Evolutionary conservation across 2,797 vertebrate species (phyloP).

Genomic region (Micromesistius poutassou): DNA sequence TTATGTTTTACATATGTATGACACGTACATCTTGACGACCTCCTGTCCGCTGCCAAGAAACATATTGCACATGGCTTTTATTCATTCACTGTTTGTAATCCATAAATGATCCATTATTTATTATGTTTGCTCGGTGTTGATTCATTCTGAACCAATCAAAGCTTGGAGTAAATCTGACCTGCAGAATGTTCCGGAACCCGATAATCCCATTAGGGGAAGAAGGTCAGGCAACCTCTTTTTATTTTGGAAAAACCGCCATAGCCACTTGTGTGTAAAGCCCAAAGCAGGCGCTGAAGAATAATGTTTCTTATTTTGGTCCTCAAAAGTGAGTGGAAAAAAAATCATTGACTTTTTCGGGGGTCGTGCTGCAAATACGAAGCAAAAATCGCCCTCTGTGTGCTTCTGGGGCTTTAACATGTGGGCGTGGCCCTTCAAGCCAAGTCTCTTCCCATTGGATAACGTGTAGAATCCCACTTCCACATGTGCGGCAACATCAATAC

Average conservation of each 20-base stretch:
- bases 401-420: no score
- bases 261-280: background rate
- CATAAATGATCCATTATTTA: constrained; percentile 1
- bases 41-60: no score
- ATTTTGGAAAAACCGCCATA: background rate
- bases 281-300: background rate
- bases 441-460: no score
- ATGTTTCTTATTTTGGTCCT: background rate
- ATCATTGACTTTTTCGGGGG: background rate
- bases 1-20: background rate
- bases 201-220: background rate
- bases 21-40: background rate
- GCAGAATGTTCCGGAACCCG: background rate
- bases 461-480: no score
- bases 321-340: background rate
- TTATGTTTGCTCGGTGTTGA: background rate
- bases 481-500: no score
- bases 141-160: background rate
- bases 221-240: background rate
- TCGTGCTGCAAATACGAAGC: background rate
- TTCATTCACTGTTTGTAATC: background rate
- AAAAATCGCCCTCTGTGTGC: background rate
- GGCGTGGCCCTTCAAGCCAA: no score
- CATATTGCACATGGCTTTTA: background rate
- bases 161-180: background rate